Evolutionary conservation across 2,113 vertebrate species (phyloP).

Genomic region (Myotis davidii): DNA sequence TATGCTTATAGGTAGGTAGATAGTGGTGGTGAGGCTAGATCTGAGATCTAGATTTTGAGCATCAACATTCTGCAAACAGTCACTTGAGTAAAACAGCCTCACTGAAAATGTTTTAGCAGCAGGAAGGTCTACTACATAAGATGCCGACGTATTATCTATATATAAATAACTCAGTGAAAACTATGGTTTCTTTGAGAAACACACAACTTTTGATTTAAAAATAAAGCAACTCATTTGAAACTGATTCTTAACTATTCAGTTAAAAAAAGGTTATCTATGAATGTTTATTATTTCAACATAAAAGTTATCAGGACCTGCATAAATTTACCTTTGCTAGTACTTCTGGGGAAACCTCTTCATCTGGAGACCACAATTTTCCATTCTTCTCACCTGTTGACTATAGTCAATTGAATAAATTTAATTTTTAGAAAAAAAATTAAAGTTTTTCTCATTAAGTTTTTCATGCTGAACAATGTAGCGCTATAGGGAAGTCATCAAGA

Average conservation of each 20-base stretch:
- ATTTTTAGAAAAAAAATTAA: constrained; percentile 29
- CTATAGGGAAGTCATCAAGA: background rate
- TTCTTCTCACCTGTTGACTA: constrained; percentile 98
- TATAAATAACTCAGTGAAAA: background rate
- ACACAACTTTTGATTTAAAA: constrained; percentile 27
- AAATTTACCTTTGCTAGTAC: constrained; percentile 95
- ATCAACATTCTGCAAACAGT: background rate
- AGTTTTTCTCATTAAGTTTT: constrained; percentile 2
- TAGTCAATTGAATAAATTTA: constrained; percentile 80
- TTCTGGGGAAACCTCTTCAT: constrained; percentile 98
- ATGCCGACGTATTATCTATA: background rate
- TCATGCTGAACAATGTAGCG: background rate
- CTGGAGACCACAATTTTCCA: constrained; percentile 96
- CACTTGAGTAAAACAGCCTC: background rate
- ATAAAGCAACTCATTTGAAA: constrained; percentile 16
- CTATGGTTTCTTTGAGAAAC: constrained; percentile 5
- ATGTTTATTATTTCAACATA: constrained; percentile 4
- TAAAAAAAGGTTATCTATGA: background rate
- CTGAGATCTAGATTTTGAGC: background rate
- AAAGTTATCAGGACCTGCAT: background rate
- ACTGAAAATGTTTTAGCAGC: background rate
- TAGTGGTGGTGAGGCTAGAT: background rate
- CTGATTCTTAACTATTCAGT: background rate
- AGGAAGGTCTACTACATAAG: background rate
- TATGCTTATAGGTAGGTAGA: background rate